phyloP scores from a whole-genome alignment of 2,888 invertebrate species.

The Nematopogon swammerdamellus region DNA sequence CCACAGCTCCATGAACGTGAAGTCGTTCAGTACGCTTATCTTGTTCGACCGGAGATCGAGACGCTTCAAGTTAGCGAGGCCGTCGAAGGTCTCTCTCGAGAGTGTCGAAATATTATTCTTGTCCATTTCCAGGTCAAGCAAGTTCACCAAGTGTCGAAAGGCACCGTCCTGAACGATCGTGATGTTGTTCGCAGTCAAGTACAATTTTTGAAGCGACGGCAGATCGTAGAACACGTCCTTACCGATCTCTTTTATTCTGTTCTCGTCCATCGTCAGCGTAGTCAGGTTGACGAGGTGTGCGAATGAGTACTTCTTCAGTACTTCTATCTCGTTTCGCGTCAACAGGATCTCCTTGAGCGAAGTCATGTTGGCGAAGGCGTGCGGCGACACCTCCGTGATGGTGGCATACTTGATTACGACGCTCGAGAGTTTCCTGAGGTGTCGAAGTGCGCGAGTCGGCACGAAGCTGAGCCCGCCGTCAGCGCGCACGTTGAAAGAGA shows the following conservation, averaged over 20 bases:
- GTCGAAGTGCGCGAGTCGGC: conserved; percentile 67
- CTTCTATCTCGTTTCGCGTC: conserved; percentile 66
- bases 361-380: conserved; percentile 73
- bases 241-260: conserved; percentile 70
- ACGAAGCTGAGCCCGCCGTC: conserved; percentile 68
- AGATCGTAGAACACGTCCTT: conserved; percentile 72
- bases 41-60: conserved; percentile 73
- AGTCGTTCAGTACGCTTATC: conserved; percentile 71
- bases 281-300: conserved; percentile 69
- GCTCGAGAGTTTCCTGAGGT: conserved; percentile 62
- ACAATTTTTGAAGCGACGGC: conserved; percentile 69
- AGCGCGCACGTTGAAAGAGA: conserved; percentile 68
- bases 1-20: conserved; percentile 76
- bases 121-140: conserved; percentile 78
- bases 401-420: conserved; percentile 71
- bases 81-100: conserved; percentile 74
- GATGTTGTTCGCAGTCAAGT: conserved; percentile 83
- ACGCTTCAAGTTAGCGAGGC: conserved; percentile 67
- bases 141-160: conserved; percentile 67
- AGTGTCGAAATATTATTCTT: conserved; percentile 71
- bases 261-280: conserved; percentile 69
- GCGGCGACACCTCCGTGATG: conserved; percentile 65
- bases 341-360: conserved; percentile 66
- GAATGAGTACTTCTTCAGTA: conserved; percentile 66
- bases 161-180: conserved; percentile 82